Base-by-base conservation (phyloP, 2,113 vertebrate species). In the Reinhardtius hippoglossoides region DNA sequence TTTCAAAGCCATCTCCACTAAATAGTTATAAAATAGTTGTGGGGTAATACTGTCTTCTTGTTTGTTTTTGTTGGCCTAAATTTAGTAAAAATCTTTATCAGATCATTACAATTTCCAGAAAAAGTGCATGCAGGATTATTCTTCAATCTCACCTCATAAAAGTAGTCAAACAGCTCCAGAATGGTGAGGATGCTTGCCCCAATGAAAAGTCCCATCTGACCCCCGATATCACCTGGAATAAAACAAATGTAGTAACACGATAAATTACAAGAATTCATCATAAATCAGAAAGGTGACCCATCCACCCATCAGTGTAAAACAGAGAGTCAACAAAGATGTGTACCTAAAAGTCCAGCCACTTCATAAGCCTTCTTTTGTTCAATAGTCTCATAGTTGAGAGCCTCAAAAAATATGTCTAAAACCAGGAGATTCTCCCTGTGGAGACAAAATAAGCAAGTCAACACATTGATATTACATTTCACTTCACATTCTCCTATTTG, bases 361-460 rank as follows among this genome's bases (percentile, higher is more conserved):
- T 99, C 97, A 24, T 99, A 99, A 0, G 97, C 98, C 85, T 97
- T 98, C 94, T 97, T 99, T 94, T 99, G 98, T 87, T 99, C 97
- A 7, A 99, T 99, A 0, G 96, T 99, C 95, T 95, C 94, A 62
- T 95, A 95, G 84, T 95, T 95, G 26, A 95, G 89, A 42, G 94
- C 94, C 73, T 95, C 94, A 80, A 95, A 95, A 67, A 95, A 95
- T 73, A 95, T 93, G 75, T 95, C 94, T 82, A 99, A 93, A 69
- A 99, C 97, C 91, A 99, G 87, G 83, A 99, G 96, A 78, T 99
- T 99, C 82, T 99, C 98, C 87, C 98, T 99, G 95, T 42, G 40
- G 59, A 87, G 24, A 62, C 18, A 35, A 78, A 31, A 74, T 20
- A 16, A 67, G 55, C 3, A 44, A 54, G 35, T 59, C n/a, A 65